Conservation (phyloP, 2,113 vertebrate genomes). For the Neopipo cinnamomea region DNA sequence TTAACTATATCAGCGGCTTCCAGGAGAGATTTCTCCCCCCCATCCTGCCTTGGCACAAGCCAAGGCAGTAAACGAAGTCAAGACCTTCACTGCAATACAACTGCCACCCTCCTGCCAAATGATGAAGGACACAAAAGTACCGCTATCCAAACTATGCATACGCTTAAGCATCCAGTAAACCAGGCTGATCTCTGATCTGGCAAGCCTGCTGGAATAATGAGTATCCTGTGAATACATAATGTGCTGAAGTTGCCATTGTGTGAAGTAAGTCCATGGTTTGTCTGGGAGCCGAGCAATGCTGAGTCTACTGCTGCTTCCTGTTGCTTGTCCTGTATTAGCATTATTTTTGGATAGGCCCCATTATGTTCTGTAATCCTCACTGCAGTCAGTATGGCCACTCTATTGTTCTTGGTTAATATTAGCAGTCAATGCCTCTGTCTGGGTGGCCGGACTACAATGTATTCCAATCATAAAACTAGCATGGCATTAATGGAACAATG, state of each 20-base stretch:
- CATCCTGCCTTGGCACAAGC: conserved; percentile 27
- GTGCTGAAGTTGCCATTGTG: conserved; percentile 81
- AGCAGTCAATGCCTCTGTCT: conserved; percentile 79
- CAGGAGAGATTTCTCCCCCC: conserved; percentile 32
- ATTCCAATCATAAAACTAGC: conserved; percentile 57
- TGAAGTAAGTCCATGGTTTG: conserved; percentile 75
- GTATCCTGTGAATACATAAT: conserved; percentile 75
- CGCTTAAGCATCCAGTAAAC: conserved; percentile 61
- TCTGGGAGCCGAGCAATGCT: conserved; percentile 84
- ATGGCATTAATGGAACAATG: conserved; percentile 55
- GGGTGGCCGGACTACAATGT: conserved; percentile 79
- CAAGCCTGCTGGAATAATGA: conserved; percentile 69
- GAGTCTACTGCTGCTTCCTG: conserved; percentile 93
- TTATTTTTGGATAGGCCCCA: conserved; percentile 88
- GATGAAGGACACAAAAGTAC: conserved; percentile 67
- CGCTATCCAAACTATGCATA: conserved; percentile 67
- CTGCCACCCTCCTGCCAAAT: conserved; percentile 49
- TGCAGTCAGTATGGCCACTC: conserved; percentile 84
- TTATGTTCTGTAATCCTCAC: conserved; percentile 95
- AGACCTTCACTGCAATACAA: conserved; percentile 16
- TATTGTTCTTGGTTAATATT: conserved; percentile 88
- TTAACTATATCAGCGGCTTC: conserved; percentile 69
- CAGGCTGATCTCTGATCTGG: conserved; percentile 64
- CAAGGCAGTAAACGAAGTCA: conserved; percentile 62
- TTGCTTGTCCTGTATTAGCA: conserved; percentile 85